Base-by-base conservation (phyloP, 2,113 vertebrate species). In the Columba livia region DNA sequence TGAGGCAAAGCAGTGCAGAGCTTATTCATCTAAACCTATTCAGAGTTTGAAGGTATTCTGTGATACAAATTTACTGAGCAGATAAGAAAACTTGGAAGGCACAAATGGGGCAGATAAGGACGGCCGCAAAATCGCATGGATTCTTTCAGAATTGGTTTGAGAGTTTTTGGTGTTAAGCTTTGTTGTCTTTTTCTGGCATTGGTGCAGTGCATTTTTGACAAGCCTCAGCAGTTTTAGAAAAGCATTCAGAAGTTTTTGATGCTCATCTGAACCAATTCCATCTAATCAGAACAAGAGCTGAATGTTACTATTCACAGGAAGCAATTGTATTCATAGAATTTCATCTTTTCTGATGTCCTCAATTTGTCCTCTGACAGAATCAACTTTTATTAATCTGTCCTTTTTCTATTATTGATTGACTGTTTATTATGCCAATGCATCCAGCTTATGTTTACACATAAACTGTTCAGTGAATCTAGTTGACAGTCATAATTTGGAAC, bases 181-280 rank as follows among this genome's bases (percentile, higher is more conserved):
- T 97, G 94, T 96, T 95, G 83, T 90, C 77, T 75, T 79, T 94
- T 94, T 72, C 82, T 96, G 95, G 90, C 84, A 71, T 69, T 73
- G 89, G 75, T 84, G 73, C 83, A 81, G 85, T 31, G 56, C 38
- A 42, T 93, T 89, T 94, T 95, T 92, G 51, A 95, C 78, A 79
- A 96, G 84, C 93, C 58, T 97, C 96, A 96, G 96, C 94, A 96
- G 86, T 95, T 97, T 90, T 81, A 92, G 88, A 90, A 96, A 96
- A 92, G 88, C 93, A 94, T 94, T 96, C 93, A 92, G 85, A 90
- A 96, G 88, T 90, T 95, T 93, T 86, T 96, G 92, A 93, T 94
- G 92, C 88, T 96, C 94, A 94, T 96, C 96, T 96, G 96, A 96
- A 96, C 96, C 94, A 92, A 93, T 96, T 97, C 96, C 96, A 96